Conservation (phyloP, 1,140 invertebrate genomes). For the roundworm (Caenorhabditis elegans) region WBcel235 BX284603.4:7748001-7748500, state of each 20-base stretch:
- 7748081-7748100: background rate
- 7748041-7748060: background rate
- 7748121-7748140: background rate
- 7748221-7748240: background rate
- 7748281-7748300: background rate
- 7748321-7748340: background rate
- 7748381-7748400: no score
- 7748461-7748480: background rate
- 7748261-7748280: background rate
- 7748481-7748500: background rate
- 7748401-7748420: no score
- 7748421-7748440: no score
- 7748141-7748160: background rate
- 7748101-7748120: background rate
- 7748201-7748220: background rate
- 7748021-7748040: background rate
- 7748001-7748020: background rate
- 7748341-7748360: no score
- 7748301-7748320: background rate
- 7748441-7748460: no score
- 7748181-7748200: background rate
- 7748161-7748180: background rate
- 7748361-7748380: no score
- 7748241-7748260: background rate
- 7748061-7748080: background rate